Evolutionary conservation across 2,888 invertebrate species (phyloP), one percentile per base, ranked within the genome.

Genomic region (Ypsolopha scabrella): DNA sequence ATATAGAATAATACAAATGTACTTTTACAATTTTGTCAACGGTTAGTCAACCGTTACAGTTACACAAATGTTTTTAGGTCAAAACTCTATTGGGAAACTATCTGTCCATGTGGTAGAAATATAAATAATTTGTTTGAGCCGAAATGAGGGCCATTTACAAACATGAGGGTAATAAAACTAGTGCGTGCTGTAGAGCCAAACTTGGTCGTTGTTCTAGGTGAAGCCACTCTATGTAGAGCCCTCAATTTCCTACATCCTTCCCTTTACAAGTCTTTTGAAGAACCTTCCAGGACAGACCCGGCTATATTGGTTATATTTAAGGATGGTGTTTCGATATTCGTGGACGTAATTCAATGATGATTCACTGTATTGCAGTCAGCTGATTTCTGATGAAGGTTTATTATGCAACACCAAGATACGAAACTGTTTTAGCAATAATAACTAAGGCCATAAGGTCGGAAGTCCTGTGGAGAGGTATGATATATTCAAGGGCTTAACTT

Each of bases 161-260:
- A 80, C 86, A 86, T 86, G 83, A 80, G 85, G 86, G 86, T 81
- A 83, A 85, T 86, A 83, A 83, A 85, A 82, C 78, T 82, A 82
- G 83, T 83, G 80, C 81, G 82, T 81, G 81, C 77, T 75, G 70
- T 75, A 75, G n/a, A 44, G 51, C 44, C 77, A 71, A 80, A 82
- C 68, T 74, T 78, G 80, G 80, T 78, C 79, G 77, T 72, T 71
- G 70, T 72, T 71, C 43, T 38, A 61, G 66, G 63, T 24, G 24
- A 24, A 24, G 24, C 24, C 77, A 80, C 59, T 60, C 51, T 62
- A 62, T 44, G 51, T 45, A 63, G 80, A 70, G 53, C 82, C 67
- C 61, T 65, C 58, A 61, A 60, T 61, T 60, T 64, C 54, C 2
- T 24, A 24, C 24, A 24, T 55, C 53, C 55, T 58, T 55, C 53